phyloP scores from a whole-genome alignment of 2,888 invertebrate species.

The Papilio elwesi region DNA sequence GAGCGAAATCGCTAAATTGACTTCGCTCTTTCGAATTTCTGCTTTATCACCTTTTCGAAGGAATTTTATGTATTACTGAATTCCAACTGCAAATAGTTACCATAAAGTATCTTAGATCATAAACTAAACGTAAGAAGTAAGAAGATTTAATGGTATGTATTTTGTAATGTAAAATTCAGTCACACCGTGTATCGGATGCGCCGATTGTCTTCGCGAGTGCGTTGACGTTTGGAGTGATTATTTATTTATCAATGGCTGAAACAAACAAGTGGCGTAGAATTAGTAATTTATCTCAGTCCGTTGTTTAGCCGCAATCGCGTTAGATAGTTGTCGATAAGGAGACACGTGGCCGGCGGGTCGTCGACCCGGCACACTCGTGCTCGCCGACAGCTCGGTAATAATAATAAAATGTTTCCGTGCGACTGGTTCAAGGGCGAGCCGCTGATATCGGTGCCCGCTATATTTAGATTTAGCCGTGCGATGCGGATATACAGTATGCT shows the following conservation, averaged over 20 bases:
- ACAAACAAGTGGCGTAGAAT: conserved; percentile 78
- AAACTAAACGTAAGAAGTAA: too few relatives aligned
- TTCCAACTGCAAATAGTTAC: too few relatives aligned
- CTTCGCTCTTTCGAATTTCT: too few relatives aligned
- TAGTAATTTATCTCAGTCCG: conserved; percentile 83
- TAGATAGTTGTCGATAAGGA: conserved; percentile 85
- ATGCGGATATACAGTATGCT: conserved; percentile 69
- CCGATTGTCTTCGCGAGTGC: conserved; percentile 64
- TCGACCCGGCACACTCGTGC: conserved; percentile 82
- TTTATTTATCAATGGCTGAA: conserved; percentile 79
- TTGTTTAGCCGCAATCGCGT: conserved; percentile 84
- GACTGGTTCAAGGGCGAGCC: conserved; percentile 85
- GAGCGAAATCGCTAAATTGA: too few relatives aligned
- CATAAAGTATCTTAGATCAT: too few relatives aligned
- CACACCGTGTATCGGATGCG: conserved; percentile 37
- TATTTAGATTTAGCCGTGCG: conserved; percentile 83
- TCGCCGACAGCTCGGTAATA: conserved; percentile 84
- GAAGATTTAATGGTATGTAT: too few relatives aligned
- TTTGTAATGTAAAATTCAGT: background rate
- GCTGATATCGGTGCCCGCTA: conserved; percentile 84
- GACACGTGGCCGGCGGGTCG: conserved; percentile 83
- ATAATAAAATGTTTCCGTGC: conserved; percentile 85
- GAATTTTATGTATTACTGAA: too few relatives aligned
- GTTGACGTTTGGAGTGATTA: conserved; percentile 72
- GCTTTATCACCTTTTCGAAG: too few relatives aligned